A percentile compares a stretch with the other conserved stretches of the same genome.
Conservation (phyloP, 2,888 invertebrate species). For the Xestia c-nigrum region DNA sequence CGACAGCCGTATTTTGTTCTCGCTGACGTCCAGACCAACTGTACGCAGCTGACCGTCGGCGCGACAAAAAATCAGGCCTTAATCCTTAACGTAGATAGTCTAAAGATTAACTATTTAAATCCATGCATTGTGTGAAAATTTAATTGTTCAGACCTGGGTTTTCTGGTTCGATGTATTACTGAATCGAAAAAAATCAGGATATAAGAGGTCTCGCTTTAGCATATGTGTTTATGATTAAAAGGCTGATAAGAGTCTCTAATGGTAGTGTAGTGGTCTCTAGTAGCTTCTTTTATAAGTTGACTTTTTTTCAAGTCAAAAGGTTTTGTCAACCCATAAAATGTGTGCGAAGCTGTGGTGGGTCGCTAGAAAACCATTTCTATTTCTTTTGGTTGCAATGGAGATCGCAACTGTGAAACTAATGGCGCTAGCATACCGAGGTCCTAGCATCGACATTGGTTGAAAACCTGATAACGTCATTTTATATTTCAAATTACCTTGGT, state of each 20-base stretch:
- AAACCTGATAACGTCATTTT: not conserved
- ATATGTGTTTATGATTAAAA: not conserved
- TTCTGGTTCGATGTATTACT: not conserved
- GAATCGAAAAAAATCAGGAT: not conserved
- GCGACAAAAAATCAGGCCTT: not conserved
- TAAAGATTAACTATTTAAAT: conserved; percentile 10
- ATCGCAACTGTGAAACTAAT: not conserved
- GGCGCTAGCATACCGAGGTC: not conserved
- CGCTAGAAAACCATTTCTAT: not conserved
- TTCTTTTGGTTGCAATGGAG: not conserved
- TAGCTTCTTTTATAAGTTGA: not conserved
- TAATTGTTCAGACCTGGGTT: not conserved
- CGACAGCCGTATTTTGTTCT: too few relatives aligned
- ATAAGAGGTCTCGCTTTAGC: not conserved
- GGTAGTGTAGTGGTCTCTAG: not conserved
- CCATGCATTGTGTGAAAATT: not conserved
- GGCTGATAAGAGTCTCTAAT: not conserved
- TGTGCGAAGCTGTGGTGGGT: not conserved
- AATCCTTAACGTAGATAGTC: not conserved
- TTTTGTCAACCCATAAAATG: too few relatives aligned
- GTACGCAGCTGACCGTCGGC: too few relatives aligned
- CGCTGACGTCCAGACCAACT: too few relatives aligned
- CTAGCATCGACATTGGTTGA: not conserved
- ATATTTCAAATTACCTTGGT: not conserved
- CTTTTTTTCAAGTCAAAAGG: too few relatives aligned